phyloP scores from a whole-genome alignment of 2,113 vertebrate species.

The Philantomba maxwellii region DNA sequence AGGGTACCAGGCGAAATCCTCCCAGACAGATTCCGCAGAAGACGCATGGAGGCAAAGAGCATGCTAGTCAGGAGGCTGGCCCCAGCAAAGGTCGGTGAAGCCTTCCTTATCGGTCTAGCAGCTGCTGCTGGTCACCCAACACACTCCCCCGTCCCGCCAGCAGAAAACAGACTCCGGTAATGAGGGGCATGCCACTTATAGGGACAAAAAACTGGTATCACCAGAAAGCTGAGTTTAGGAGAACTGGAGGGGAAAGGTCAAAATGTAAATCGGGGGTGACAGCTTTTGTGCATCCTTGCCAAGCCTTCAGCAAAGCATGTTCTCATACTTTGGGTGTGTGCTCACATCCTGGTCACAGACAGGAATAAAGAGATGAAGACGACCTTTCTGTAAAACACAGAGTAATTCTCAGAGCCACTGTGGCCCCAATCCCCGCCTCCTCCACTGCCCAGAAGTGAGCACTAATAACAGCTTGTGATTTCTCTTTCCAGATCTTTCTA shows the following conservation, averaged over 20 bases:
- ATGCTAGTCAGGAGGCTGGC: background rate
- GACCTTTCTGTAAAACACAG: fast-evolving
- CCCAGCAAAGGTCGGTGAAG: background rate
- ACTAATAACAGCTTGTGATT: fast-evolving
- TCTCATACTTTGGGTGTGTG: fast-evolving
- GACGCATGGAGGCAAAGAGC: background rate
- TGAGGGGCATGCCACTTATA: background rate
- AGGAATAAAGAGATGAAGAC: no score
- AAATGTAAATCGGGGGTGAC: background rate
- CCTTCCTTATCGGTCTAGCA: background rate
- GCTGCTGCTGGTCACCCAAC: background rate
- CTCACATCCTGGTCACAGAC: background rate
- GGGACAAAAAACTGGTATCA: background rate
- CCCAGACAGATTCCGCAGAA: background rate
- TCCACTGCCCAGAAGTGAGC: background rate
- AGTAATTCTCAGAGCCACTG: fast-evolving
- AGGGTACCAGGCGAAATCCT: constrained; percentile 21
- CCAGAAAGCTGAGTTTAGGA: background rate
- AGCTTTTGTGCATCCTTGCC: background rate
- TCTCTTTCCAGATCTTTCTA: background rate
- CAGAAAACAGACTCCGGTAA: background rate
- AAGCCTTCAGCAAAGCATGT: fast-evolving
- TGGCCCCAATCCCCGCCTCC: background rate
- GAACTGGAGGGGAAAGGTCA: background rate
- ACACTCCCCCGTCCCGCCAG: background rate